Evolutionary conservation across 2,797 vertebrate genomes (phyloP), one percentile per base, ranked within the genome.

Genomic region (Oreortyx pictus): DNA sequence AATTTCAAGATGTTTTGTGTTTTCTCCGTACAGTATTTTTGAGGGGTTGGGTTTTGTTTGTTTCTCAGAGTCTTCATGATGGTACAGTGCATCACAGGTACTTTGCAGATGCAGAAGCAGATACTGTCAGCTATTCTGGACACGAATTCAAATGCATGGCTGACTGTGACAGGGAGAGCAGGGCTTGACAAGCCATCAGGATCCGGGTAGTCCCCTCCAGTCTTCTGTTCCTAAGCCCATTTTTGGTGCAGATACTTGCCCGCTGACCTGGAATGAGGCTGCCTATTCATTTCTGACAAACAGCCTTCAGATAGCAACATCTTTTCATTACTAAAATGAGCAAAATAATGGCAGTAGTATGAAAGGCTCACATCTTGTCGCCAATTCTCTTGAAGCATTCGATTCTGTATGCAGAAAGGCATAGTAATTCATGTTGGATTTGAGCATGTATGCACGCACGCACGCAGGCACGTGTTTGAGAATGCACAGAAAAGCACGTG

Each of bases 241-340:
- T 94, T 92, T 77, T 91, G 60, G 86, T 93, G 76, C 67, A 86
- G 89, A 91, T 67, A 91, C 77, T 64, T 96, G 89, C 74, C 89
- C 80, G 68, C 56, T 94, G 95, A 94, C 94, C 92, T 95, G 92
- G 93, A 95, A 94, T 88, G 90, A 93, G 80, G 52, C 20, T 78
- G 82, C 68, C 88, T 89, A 90, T 94, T 96, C 78, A 95, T 80
- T 93, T 90, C 93, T 92, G 88, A 94, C 93, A 93, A 95, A 85
- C 68, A 91, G 93, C 82, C 76, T 88, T 91, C 93, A 95, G 82
- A 95, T 73, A 86, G 67, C 47, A 50, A 81, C 89, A 82, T 72
- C 89, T 96, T 96, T 89, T 50, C 62, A 78, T 83, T 83, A 62
- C 73, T 66, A 64, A 86, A 92, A 91, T 77, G 71, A 90, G 52